Conservation (phyloP, 1,140 invertebrate genomes). For the Drosophila quadrilineata region DNA sequence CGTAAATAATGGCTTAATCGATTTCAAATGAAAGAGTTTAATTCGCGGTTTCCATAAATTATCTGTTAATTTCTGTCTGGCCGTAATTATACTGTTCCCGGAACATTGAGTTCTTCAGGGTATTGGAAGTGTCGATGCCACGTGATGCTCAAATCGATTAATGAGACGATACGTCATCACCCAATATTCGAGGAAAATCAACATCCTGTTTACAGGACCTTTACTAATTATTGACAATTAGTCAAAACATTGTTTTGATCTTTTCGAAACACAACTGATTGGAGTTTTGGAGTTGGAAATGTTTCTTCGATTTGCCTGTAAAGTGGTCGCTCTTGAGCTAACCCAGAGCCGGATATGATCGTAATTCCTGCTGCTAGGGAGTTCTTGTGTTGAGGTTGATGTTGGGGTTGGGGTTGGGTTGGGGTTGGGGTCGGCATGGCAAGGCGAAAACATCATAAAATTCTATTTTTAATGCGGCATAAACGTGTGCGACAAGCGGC, state of each 20-base stretch:
- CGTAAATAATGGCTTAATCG: slow-evolving; percentile 40
- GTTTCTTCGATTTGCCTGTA: no score
- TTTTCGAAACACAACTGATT: neutral
- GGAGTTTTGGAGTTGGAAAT: neutral
- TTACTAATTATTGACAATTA: slow-evolving; percentile 20
- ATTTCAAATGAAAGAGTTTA: slow-evolving; percentile 44
- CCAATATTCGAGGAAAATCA: slow-evolving; percentile 36
- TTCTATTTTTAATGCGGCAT: slow-evolving; percentile 63
- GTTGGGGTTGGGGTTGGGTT: slow-evolving; percentile 25
- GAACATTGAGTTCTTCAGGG: neutral
- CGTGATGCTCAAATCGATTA: neutral
- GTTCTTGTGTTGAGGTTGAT: slow-evolving; percentile 11
- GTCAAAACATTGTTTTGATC: slow-evolving; percentile 26
- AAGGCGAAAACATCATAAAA: slow-evolving; percentile 63
- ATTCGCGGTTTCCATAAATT: slow-evolving; percentile 35
- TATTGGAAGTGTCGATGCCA: neutral
- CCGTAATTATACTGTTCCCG: slow-evolving; percentile 1
- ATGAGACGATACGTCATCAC: no score
- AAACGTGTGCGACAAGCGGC: slow-evolving; percentile 28
- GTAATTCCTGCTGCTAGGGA: slow-evolving; percentile 49
- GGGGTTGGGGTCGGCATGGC: slow-evolving; percentile 41
- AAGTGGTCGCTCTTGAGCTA: slow-evolving; percentile 32
- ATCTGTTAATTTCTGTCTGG: slow-evolving; percentile 29
- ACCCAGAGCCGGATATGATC: slow-evolving; percentile 59
- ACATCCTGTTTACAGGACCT: slow-evolving; percentile 64